A percentile compares a stretch with the other conserved stretches of the same genome.
Conservation (phyloP, 2,888 invertebrate genomes). For the Stomorhina lunata region DNA sequence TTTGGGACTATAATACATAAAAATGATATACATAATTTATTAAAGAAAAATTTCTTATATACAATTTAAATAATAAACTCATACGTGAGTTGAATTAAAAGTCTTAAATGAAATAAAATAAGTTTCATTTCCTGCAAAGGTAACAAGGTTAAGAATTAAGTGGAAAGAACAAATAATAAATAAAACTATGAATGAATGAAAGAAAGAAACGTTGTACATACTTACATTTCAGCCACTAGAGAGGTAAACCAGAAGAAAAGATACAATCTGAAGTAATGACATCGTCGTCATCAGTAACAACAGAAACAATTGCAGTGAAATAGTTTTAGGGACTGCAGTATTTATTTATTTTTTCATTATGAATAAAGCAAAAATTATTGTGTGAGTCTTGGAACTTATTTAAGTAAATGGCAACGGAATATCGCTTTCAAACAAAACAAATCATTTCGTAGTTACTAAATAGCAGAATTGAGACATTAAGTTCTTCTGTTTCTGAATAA, state of each 20-base stretch:
- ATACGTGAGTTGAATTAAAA: not conserved
- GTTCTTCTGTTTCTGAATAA: not conserved
- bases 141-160: constrained; percentile 35
- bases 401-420: not conserved
- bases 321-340: not conserved
- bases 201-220: constrained; percentile 15
- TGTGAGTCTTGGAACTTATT: not conserved
- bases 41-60: not conserved
- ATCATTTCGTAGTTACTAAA: not conserved
- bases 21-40: no score
- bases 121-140: constrained; percentile 15
- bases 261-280: not conserved
- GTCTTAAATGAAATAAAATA: not conserved
- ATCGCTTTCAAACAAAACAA: not conserved
- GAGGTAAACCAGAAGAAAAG: not conserved
- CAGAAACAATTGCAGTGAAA: constrained; percentile 1
- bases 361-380: constrained; percentile 6
- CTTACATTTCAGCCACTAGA: constrained; percentile 1
- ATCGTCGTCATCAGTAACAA: not conserved
- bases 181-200: no score
- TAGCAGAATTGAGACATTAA: not conserved
- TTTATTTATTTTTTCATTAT: not conserved
- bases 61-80: no score
- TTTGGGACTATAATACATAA: no score
- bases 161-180: not conserved